These are phyloP conservation scores for Crypturellus undulatus DNA, from an alignment of 2,113 vertebrate genomes.

Conservation along the genomic window DNA sequence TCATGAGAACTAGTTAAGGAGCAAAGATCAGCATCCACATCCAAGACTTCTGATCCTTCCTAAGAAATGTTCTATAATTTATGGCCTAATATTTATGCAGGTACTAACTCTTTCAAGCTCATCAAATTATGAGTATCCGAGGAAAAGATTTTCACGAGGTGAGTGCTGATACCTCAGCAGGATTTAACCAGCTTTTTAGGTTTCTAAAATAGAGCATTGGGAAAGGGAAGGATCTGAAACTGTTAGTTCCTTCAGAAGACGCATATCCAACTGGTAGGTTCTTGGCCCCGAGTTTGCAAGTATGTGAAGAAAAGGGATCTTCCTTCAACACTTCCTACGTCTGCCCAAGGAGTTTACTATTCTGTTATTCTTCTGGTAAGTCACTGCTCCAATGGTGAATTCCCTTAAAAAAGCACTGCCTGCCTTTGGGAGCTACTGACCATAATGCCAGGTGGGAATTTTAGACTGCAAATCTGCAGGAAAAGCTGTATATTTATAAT, in stretches of 20 bases:
- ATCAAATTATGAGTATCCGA: neutral
- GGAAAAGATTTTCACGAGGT: neutral
- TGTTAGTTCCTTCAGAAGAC: neutral
- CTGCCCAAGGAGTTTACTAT: neutral
- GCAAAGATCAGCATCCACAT: neutral
- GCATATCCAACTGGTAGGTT: neutral
- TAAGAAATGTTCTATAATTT: neutral
- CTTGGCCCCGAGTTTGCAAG: neutral
- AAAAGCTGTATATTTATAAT: neutral
- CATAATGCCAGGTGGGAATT: neutral
- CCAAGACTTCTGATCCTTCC: neutral
- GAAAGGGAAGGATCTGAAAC: neutral
- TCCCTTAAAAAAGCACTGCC: neutral
- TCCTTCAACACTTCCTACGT: constrained; percentile 38
- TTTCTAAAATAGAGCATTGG: constrained; percentile 6
- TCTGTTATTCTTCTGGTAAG: neutral
- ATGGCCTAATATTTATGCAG: neutral
- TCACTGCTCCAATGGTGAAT: neutral
- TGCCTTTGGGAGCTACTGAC: neutral
- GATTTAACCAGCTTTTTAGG: neutral
- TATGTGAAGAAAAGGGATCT: neutral
- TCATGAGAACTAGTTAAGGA: neutral
- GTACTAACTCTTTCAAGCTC: neutral
- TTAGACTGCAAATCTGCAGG: neutral
- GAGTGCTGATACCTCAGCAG: neutral